A percentile compares a stretch with the other conserved stretches of the same genome.
phyloP scores from a whole-genome alignment of 1,140 invertebrate genomes.

The Ostrea denselamellosa region DNA sequence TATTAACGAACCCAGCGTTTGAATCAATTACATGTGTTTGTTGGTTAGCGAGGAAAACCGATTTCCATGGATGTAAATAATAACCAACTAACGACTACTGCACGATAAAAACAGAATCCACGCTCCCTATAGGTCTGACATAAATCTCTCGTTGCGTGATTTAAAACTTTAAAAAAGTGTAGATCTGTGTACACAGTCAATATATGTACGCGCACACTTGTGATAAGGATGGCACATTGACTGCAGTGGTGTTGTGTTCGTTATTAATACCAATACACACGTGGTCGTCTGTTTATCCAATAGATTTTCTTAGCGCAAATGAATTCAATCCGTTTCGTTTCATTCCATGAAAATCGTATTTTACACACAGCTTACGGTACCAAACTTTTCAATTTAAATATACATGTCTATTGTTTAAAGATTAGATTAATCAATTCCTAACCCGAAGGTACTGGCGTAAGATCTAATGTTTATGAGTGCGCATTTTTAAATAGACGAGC shows the following conservation, averaged over 20 bases:
- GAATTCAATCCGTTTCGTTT: not conserved
- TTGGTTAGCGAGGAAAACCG: slow-evolving; percentile 12
- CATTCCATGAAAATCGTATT: too few species aligned
- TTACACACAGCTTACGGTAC: not conserved
- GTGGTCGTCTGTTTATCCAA: slow-evolving; percentile 32
- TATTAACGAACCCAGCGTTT: slow-evolving; percentile 21
- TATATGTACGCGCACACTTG: slow-evolving; percentile 26
- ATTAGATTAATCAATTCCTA: slow-evolving; percentile 11
- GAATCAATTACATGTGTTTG: slow-evolving; percentile 39
- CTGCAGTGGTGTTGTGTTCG: not conserved
- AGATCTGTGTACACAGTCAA: slow-evolving; percentile 30
- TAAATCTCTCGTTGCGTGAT: slow-evolving; percentile 29
- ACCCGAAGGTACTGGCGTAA: not conserved
- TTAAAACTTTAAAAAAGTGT: slow-evolving; percentile 29
- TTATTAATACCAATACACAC: slow-evolving; percentile 22
- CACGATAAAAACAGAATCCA: slow-evolving; percentile 6
- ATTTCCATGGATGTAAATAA: slow-evolving; percentile 24
- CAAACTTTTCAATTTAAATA: not conserved
- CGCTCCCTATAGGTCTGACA: slow-evolving; percentile 2
- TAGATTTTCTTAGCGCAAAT: slow-evolving; percentile 10
- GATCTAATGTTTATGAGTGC: not conserved
- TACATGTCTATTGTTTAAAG: slow-evolving; percentile 13
- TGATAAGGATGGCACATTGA: slow-evolving; percentile 14
- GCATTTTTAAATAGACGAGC: not conserved
- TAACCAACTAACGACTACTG: not conserved